Evolutionary conservation across 2,113 vertebrate species (phyloP).

Genomic region (Onychorhynchus coronatus): DNA sequence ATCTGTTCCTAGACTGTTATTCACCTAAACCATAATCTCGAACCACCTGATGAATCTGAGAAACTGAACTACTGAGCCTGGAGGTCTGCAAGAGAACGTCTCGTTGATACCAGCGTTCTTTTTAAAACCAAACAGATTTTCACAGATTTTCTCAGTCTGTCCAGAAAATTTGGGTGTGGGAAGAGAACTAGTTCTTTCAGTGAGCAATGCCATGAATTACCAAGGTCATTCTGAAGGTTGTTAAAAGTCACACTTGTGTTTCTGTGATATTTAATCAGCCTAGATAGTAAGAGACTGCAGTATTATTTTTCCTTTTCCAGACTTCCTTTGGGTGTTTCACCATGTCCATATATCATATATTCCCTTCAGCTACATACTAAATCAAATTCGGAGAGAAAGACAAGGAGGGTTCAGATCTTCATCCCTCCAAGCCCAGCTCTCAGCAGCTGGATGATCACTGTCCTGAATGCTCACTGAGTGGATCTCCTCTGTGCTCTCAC

Average conservation of each 20-base stretch:
- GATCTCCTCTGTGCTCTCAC: neutral
- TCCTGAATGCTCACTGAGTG: neutral
- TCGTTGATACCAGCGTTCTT: neutral
- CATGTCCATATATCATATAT: accelerated
- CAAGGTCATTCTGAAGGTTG: neutral
- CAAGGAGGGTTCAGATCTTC: neutral
- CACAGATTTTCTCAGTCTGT: neutral
- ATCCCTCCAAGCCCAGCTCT: neutral
- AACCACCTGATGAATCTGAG: neutral
- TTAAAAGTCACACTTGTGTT: neutral
- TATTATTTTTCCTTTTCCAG: neutral
- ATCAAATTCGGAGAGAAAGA: neutral
- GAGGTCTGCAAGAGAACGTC: neutral
- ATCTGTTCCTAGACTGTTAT: neutral
- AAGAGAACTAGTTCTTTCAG: neutral
- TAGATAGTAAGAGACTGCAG: neutral
- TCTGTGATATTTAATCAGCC: neutral
- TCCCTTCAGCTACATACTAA: neutral
- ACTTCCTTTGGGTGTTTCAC: neutral
- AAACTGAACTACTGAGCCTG: accelerated
- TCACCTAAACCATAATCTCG: neutral
- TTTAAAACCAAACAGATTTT: neutral
- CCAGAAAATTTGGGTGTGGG: neutral
- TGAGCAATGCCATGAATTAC: neutral
- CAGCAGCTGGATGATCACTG: neutral